phyloP scores from a whole-genome alignment of 2,888 invertebrate species.

The Lithosia quadra region DNA sequence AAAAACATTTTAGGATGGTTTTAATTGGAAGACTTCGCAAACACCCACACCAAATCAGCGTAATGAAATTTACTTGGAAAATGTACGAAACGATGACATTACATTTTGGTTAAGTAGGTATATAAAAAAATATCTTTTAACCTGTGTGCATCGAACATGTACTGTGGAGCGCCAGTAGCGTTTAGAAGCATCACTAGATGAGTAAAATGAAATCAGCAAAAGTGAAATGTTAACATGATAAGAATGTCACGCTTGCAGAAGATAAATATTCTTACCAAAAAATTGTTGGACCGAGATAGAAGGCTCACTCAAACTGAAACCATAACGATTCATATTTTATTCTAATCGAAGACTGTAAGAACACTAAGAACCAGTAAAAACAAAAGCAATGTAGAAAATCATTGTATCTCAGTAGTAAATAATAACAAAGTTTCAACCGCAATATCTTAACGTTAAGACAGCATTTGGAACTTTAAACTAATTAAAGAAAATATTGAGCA shows the following conservation, averaged over 20 bases:
- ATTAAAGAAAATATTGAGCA: neutral
- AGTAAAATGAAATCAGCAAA: neutral
- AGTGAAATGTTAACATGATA: slow-evolving; percentile 28
- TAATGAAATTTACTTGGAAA: neutral
- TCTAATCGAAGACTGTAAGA: neutral
- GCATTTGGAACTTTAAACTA: neutral
- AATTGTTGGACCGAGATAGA: slow-evolving; percentile 53
- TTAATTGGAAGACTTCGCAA: neutral
- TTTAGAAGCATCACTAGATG: neutral
- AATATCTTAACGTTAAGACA: too few relatives aligned
- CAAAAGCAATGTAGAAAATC: neutral
- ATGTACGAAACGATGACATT: neutral
- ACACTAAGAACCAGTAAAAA: too few relatives aligned
- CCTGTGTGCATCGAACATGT: neutral
- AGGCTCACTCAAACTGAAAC: slow-evolving; percentile 51
- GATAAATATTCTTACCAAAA: slow-evolving; percentile 49
- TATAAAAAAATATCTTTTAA: neutral
- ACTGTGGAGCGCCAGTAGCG: neutral
- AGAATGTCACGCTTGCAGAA: slow-evolving; percentile 21
- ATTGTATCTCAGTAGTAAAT: too few relatives aligned
- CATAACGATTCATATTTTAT: slow-evolving; percentile 36
- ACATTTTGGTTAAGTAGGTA: neutral
- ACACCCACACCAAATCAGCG: neutral
- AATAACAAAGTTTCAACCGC: too few relatives aligned
- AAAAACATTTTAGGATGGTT: neutral